These are phyloP conservation scores for Patella ulyssiponensis DNA, from an alignment of 2,888 invertebrate species.

Conservation along the genomic window DNA sequence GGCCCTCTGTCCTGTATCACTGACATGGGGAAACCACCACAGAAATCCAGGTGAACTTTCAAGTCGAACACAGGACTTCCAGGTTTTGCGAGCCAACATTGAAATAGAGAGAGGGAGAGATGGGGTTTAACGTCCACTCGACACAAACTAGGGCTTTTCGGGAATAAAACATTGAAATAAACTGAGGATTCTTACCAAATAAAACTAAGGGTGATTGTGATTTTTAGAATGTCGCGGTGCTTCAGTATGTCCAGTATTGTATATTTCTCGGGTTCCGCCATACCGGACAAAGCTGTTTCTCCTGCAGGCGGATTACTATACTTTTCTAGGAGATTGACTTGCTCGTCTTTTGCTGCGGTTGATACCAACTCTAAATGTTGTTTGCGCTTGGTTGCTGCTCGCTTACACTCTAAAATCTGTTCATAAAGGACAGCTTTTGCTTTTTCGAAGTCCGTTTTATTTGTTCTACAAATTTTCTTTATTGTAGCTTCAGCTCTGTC, in stretches of 20 bases:
- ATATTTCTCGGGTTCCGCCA: constrained; percentile 32
- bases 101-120: neutral
- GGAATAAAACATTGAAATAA: too few relatives aligned
- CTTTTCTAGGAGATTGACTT: neutral
- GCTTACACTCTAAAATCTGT: neutral
- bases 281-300: neutral
- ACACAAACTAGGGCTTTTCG: too few relatives aligned
- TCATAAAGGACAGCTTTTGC: constrained; percentile 21
- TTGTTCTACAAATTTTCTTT: constrained; percentile 42
- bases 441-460: constrained; percentile 44
- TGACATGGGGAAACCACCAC: too few relatives aligned
- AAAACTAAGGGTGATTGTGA: constrained; percentile 47
- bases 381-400: neutral
- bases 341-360: neutral
- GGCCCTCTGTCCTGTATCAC: too few relatives aligned
- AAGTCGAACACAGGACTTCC: too few relatives aligned
- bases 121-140: too few relatives aligned
- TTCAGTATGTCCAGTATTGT: constrained; percentile 45
- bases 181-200: constrained; percentile 43
- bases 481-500: constrained; percentile 47
- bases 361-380: constrained; percentile 5
- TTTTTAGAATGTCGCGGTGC: constrained; percentile 40
- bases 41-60: too few relatives aligned
- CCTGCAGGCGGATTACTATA: neutral
- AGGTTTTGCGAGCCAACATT: too few relatives aligned